Percentiles rank a stretch among this genome's conserved stretches.
These are phyloP conservation scores for Mylabris sibirica DNA, from an alignment of 2,888 invertebrate species.

Conservation along the genomic window DNA sequence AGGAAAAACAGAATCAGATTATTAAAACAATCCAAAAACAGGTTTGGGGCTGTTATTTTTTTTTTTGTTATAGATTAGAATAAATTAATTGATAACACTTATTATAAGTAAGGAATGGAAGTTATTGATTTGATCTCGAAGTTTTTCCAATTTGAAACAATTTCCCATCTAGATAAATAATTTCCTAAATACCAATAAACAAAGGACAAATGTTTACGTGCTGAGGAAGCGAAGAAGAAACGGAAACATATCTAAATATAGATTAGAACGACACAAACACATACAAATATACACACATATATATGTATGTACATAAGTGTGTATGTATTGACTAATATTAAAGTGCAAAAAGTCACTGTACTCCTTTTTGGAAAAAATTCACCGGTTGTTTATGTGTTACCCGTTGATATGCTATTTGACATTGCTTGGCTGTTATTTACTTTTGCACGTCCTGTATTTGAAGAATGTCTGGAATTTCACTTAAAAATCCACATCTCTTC, in stretches of 20 bases:
- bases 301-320: background rate
- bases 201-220: conserved; percentile 34
- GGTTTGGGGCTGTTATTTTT: no score
- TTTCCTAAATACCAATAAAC: conserved; percentile 18
- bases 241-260: conserved; percentile 43
- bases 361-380: conserved; percentile 32
- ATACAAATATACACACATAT: background rate
- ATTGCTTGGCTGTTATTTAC: conserved; percentile 1
- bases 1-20: background rate
- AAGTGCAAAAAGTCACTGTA: conserved; percentile 47
- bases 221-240: conserved; percentile 22
- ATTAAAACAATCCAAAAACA: background rate
- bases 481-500: background rate
- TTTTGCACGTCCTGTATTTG: conserved; percentile 11
- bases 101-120: background rate
- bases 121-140: background rate
- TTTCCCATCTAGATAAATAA: background rate
- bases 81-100: no score
- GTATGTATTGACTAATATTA: background rate
- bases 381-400: conserved; percentile 31
- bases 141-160: background rate
- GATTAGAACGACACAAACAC: conserved; percentile 23
- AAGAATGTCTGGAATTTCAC: background rate
- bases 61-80: no score
- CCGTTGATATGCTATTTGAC: conserved; percentile 11